phyloP scores from a whole-genome alignment of 2,113 vertebrate species.

The Empidonax traillii region DNA sequence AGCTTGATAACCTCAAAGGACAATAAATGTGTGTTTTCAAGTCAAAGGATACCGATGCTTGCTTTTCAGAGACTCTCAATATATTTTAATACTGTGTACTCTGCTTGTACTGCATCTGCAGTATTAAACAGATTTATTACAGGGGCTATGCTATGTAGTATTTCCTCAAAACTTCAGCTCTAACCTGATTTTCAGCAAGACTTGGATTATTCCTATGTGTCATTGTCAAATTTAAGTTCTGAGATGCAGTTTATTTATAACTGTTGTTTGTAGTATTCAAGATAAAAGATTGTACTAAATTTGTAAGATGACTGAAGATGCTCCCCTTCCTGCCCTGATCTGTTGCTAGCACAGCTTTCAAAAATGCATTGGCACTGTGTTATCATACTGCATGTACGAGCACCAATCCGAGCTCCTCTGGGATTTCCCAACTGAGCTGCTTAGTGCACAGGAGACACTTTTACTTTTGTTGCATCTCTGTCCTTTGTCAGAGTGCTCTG shows the following conservation, averaged over 20 bases:
- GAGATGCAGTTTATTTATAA: neutral
- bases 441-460: neutral
- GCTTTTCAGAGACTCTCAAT: neutral
- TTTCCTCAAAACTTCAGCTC: neutral
- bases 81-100: neutral
- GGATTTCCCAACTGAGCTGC: neutral
- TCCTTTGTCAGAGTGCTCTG: neutral
- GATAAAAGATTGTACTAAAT: neutral
- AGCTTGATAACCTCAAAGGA: neutral
- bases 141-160: neutral
- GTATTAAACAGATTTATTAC: neutral
- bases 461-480: neutral
- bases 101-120: neutral
- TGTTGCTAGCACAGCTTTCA: neutral
- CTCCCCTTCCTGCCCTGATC: neutral
- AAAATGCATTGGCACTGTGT: neutral
- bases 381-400: accelerated
- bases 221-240: neutral
- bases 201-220: neutral
- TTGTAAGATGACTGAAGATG: neutral
- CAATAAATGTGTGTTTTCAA: neutral
- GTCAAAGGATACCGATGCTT: neutral
- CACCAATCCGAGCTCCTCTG: neutral
- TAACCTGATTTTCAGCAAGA: neutral
- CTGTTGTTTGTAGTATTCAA: neutral